Conservation (phyloP, 2,888 invertebrate genomes). For the Quadroppia sp. region DNA sequence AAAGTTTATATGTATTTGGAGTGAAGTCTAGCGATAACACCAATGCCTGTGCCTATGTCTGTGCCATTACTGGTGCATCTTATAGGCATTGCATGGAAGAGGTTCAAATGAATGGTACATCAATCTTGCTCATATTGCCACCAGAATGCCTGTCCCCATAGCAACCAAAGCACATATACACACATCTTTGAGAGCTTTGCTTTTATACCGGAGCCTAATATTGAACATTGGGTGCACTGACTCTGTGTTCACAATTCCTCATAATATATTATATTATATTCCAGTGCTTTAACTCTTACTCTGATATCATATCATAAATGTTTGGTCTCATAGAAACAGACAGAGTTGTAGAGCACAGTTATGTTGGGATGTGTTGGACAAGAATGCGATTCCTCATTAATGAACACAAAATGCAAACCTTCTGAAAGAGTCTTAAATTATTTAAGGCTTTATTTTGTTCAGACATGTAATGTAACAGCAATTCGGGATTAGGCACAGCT, state of each 20-base stretch:
- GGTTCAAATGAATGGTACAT: conserved; percentile 36
- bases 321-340: conserved; percentile 28
- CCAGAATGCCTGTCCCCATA: conserved; percentile 21
- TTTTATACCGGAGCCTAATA: conserved; percentile 7
- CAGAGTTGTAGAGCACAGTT: conserved; percentile 10
- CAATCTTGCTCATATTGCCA: conserved; percentile 39
- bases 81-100: conserved; percentile 35
- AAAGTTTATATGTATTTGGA: conserved; percentile 9
- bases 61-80: conserved; percentile 29
- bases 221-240: background rate
- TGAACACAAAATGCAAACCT: conserved; percentile 1
- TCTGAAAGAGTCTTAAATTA: conserved; percentile 11
- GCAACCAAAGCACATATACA: conserved; percentile 23
- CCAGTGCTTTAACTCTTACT: background rate
- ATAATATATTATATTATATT: background rate
- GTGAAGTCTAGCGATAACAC: conserved; percentile 11
- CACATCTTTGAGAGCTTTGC: conserved; percentile 34
- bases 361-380: background rate
- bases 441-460: conserved; percentile 4
- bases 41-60: background rate
- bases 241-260: background rate
- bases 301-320: conserved; percentile 26
- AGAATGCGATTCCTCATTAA: conserved; percentile 5
- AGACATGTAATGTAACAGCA: background rate
- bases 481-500: conserved; percentile 4